Base-by-base conservation (phyloP, 1,140 invertebrate genomes). In the Trachymyrmex cornetzi region DNA sequence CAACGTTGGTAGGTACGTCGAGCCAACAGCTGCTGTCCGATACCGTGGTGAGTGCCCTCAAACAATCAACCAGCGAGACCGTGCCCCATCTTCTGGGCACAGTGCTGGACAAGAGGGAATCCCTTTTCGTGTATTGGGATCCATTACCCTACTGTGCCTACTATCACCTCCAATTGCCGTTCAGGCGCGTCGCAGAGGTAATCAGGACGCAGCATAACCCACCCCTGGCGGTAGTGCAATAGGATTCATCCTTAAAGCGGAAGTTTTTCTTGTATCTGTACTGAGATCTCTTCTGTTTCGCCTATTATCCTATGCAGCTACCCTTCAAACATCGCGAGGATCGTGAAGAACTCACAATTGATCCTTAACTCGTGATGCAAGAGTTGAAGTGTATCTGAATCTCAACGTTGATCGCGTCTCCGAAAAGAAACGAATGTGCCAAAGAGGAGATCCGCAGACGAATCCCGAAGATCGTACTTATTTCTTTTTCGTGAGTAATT, bases 81-180 rank as follows among this genome's bases (percentile, higher is more conserved):
- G 95, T 96, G 9, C 95, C 96, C 0, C 96, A 96, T 89, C 93
- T 97, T 24, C 93, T 97, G 55, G 96, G 97, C 4, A 97, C 96
- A 0, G 96, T 97, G 4, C 91, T 98, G 66, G 92, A 95, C 93
- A 96, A 77, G 95, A 95, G 97, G 11, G 97, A 98, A 91, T 97
- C 97, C 0, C 94, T 98, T 1, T 98, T 98, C 90, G 96, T 97
- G 1, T 97, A 97, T 89, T 98, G 97, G 97, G 98, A 98, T 91
- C 98, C 97, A 0, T 90, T 98, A 77, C 98, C 98, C 0, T 98
- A 98, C 91, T 98, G 97, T 90, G 97, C 97, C 2, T 98, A 98
- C 91, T 98, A 98, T 94, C 97, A 98, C 91, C 96, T 98, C 80
- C 97, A 98, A 90, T 93, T 97, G 86, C 97, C 97, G 0, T 96